Evolutionary conservation across 2,888 invertebrate genomes (phyloP), one percentile per base, ranked within the genome.

Genomic region (Tridacna gigas): DNA sequence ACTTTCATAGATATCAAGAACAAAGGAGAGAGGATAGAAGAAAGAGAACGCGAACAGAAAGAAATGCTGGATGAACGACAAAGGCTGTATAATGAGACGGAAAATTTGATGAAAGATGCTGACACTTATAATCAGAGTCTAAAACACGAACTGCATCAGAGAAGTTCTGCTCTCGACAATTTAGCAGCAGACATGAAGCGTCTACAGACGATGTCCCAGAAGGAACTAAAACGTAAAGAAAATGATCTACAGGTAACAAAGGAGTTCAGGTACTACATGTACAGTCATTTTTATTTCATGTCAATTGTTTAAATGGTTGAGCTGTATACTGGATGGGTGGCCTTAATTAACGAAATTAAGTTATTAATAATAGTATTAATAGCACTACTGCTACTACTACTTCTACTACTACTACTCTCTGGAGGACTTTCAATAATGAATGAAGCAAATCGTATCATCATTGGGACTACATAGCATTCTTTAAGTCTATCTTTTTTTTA

Each of bases 111-210:
- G 4, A 85, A 86, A 69, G 82, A 89, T 48, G 90, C 90, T 22
- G 89, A 90, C 56, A 76, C 74, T n/a, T 89, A 90, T 25, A 91
- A 90, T 63, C 83, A 89, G 15, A 88, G 82, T 37, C 82, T 93
- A 22, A 75, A 76, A 47, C 77, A 86, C n/a, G 90, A 91, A 25
- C 80, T 91, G 11, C 79, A 84, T 20, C 78, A 75, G 13, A 90
- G 89, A 80, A 88, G 89, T 15, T 51, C 84, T 11, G 79, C 88
- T 18, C 75, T 92, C n/a, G 82, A 84, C 18, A 67, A 77, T 65
- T 78, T 92, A 9, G 90, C 89, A 74, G 63, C 69, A 45, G 90
- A 92, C 56, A 69, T 92, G 25, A 86, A 88, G n/a, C 75, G 76
- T 20, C 82, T 90, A 13, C 90, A 89, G 63, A 18, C 56, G 7